Conservation (phyloP, 2,888 invertebrate genomes). For the Drosophila picticornis region DNA sequence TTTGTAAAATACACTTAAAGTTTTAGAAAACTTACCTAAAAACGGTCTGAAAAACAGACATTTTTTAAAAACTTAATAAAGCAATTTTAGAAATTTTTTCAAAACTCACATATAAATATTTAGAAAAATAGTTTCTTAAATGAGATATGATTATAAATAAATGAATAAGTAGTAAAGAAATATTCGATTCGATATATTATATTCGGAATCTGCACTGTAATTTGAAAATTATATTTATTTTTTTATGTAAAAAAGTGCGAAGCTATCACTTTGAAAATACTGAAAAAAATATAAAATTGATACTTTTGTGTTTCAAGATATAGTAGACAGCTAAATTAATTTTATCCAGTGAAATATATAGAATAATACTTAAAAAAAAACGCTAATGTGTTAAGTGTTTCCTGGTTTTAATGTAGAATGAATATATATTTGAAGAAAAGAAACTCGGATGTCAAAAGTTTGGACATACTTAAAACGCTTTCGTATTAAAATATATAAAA, state of each 20-base stretch:
- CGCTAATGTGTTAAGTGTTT: too few species aligned
- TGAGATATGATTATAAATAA: too few species aligned
- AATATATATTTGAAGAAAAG: background rate
- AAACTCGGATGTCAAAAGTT: background rate
- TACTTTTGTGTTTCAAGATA: background rate
- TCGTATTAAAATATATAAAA: background rate
- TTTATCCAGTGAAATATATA: background rate
- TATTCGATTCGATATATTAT: too few species aligned
- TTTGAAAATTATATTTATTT: background rate
- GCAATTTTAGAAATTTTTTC: too few species aligned
- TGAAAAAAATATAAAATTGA: background rate
- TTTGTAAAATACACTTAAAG: accelerated
- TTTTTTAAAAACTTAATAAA: too few species aligned
- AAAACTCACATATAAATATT: background rate
- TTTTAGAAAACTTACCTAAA: too few species aligned
- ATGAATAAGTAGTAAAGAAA: too few species aligned
- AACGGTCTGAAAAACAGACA: too few species aligned
- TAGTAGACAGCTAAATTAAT: background rate
- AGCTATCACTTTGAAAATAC: background rate
- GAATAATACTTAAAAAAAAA: background rate
- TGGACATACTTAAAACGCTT: background rate
- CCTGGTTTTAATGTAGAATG: too few species aligned
- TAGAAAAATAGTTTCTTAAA: background rate
- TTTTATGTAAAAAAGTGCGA: background rate
- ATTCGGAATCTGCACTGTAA: background rate